These are phyloP conservation scores for Choreutis nemorana DNA, from an alignment of 2,888 invertebrate species.

Conservation along the genomic window DNA sequence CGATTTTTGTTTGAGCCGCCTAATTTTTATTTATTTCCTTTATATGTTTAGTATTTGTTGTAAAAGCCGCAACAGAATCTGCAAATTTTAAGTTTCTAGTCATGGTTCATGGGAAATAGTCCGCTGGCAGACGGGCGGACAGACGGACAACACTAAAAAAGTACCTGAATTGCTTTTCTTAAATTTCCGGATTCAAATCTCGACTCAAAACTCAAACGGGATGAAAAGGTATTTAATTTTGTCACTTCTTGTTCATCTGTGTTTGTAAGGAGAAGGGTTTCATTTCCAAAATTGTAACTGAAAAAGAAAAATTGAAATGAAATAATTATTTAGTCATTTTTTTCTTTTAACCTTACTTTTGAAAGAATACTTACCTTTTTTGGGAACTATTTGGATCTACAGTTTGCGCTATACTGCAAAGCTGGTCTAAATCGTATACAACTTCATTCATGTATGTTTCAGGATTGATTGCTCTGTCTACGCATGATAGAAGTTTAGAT, in stretches of 20 bases:
- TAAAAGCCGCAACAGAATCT: too few relatives aligned
- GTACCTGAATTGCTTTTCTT: slow-evolving; percentile 79
- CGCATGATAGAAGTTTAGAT: slow-evolving; percentile 69
- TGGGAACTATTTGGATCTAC: slow-evolving; percentile 24
- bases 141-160: too few relatives aligned
- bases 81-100: too few relatives aligned
- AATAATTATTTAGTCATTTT: neutral
- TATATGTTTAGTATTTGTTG: too few relatives aligned
- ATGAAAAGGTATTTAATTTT: slow-evolving; percentile 38
- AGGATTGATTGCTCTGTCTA: slow-evolving; percentile 72
- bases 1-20: too few relatives aligned
- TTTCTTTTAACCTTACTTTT: neutral
- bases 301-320: neutral
- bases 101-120: too few relatives aligned
- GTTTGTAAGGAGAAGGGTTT: slow-evolving; percentile 39
- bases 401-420: slow-evolving; percentile 17
- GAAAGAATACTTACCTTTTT: slow-evolving; percentile 30
- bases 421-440: slow-evolving; percentile 74
- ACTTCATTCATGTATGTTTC: slow-evolving; percentile 68
- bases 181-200: slow-evolving; percentile 89
- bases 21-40: too few relatives aligned
- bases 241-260: slow-evolving; percentile 58
- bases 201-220: slow-evolving; percentile 76
- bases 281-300: slow-evolving; percentile 36
- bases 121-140: too few relatives aligned